phyloP scores from a whole-genome alignment of 2,888 invertebrate genomes.

The Aromia moschata region DNA sequence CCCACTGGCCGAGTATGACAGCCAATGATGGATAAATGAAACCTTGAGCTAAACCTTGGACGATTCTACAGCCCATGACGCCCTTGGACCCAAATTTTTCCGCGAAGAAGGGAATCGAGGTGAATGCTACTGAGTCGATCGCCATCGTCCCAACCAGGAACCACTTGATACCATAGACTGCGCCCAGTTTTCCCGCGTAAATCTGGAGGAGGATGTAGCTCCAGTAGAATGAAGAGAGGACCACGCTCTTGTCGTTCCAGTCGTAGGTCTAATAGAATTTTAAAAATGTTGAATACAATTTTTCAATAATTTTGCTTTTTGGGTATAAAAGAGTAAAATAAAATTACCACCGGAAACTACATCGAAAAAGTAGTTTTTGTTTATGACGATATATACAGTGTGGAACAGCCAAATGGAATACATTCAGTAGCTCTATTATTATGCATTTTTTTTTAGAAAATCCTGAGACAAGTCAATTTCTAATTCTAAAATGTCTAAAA shows the following conservation, averaged over 20 bases:
- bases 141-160: conserved; percentile 68
- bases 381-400: too few species aligned
- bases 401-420: too few species aligned
- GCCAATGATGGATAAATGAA: conserved; percentile 77
- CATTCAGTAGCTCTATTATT: too few species aligned
- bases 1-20: conserved; percentile 78
- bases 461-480: too few species aligned
- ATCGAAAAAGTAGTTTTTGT: too few species aligned
- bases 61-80: conserved; percentile 71
- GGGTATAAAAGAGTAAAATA: too few species aligned
- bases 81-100: conserved; percentile 59
- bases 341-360: too few species aligned
- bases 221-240: conserved; percentile 81
- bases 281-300: too few species aligned
- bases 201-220: conserved; percentile 79
- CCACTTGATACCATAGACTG: conserved; percentile 76
- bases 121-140: conserved; percentile 67
- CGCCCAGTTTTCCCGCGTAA: conserved; percentile 75
- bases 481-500: too few species aligned
- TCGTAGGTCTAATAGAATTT: conserved; percentile 66
- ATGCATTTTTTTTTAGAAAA: too few species aligned
- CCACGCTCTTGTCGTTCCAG: conserved; percentile 66
- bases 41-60: conserved; percentile 77
- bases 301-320: too few species aligned
- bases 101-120: conserved; percentile 69